These are phyloP conservation scores for Seira sanloemensis DNA, from an alignment of 2,888 invertebrate genomes.

Conservation along the genomic window DNA sequence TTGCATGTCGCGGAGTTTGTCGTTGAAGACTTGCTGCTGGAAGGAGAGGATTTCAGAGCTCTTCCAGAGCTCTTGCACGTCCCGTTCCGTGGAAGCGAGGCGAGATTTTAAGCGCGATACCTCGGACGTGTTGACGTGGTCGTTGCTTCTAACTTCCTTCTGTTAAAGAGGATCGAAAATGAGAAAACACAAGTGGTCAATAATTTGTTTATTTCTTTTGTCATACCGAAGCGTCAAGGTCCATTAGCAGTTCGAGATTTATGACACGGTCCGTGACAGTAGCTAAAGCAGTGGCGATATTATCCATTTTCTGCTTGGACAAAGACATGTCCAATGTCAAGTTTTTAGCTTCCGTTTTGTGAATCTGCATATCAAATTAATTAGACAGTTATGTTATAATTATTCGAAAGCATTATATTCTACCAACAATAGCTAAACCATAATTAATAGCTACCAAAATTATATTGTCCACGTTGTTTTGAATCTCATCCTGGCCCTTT, in stretches of 20 bases:
- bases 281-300: constrained; percentile 27
- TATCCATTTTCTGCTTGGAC: constrained; percentile 52
- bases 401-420: too few relatives aligned
- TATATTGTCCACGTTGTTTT: constrained; percentile 60
- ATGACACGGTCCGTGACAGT: constrained; percentile 42
- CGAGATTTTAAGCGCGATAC: constrained; percentile 41
- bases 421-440: not conserved
- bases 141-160: constrained; percentile 6
- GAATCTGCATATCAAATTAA: constrained; percentile 51
- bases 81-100: constrained; percentile 46
- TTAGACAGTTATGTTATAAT: too few relatives aligned
- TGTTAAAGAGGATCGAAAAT: not conserved
- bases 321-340: constrained; percentile 41
- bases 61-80: constrained; percentile 67
- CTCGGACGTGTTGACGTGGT: constrained; percentile 43
- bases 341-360: constrained; percentile 64
- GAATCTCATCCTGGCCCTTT: constrained; percentile 56
- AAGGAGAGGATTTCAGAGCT: constrained; percentile 65
- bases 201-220: too few relatives aligned
- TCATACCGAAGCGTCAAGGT: constrained; percentile 52
- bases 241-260: constrained; percentile 57
- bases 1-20: constrained; percentile 41
- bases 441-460: constrained; percentile 57
- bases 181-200: too few relatives aligned
- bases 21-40: constrained; percentile 62